A percentile compares a stretch with the other conserved stretches of the same genome.
phyloP scores from a whole-genome alignment of 2,113 vertebrate genomes.

The Peucedramus taeniatus region DNA sequence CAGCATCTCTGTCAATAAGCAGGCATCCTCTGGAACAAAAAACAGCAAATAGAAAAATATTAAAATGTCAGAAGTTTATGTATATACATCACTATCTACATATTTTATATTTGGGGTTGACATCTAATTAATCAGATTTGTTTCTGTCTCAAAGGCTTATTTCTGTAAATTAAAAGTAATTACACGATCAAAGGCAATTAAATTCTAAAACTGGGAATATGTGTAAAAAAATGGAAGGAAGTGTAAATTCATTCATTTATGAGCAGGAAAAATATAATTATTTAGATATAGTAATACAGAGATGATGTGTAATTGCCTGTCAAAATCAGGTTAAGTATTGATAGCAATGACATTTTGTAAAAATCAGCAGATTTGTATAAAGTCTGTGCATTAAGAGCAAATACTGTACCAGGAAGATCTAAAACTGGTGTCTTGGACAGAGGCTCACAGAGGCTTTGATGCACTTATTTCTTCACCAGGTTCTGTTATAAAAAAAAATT shows the following conservation, averaged over 20 bases:
- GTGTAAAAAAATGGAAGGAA: not conserved
- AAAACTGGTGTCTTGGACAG: not conserved
- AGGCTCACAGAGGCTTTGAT: not conserved
- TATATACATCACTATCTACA: not conserved
- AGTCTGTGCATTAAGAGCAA: not conserved
- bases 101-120: not conserved
- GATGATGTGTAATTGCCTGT: not conserved
- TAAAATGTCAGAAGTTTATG: not conserved
- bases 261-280: not conserved
- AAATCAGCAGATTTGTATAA: not conserved
- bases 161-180: conserved; percentile 4
- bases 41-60: not conserved
- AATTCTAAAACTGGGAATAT: not conserved
- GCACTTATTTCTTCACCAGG: not conserved
- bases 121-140: not conserved
- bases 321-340: not conserved
- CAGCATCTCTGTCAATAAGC: not conserved
- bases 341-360: not conserved
- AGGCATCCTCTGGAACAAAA: not conserved
- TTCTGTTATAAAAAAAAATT: not conserved
- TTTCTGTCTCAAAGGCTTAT: conserved; percentile 9
- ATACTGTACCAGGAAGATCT: conserved; percentile 1
- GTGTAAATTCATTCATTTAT: not conserved
- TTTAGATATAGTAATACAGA: not conserved
- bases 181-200: not conserved